A percentile compares a stretch with the other conserved stretches of the same genome.
Evolutionary conservation across 2,113 vertebrate species (phyloP).

Genomic region (Esox niger): DNA sequence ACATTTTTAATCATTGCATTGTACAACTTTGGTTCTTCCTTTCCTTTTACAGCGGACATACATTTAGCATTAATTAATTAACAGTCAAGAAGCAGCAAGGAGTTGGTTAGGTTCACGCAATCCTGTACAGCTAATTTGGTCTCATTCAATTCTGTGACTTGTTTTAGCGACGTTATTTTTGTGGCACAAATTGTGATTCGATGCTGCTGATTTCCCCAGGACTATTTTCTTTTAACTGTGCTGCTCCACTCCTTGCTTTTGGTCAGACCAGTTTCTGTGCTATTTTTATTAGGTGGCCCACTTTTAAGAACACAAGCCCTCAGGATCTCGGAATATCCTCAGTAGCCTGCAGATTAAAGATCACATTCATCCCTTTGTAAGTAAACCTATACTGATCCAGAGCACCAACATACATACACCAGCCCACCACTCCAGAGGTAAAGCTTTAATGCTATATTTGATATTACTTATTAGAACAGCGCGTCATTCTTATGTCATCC

Average conservation of each 20-base stretch:
- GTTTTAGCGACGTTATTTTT: constrained; percentile 5
- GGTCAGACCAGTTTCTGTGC: constrained; percentile 35
- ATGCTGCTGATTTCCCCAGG: neutral
- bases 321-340: constrained; percentile 43
- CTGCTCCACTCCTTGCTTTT: constrained; percentile 10
- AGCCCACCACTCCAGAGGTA: constrained; percentile 33
- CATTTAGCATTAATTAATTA: constrained; percentile 29
- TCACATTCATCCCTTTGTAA: too few relatives aligned
- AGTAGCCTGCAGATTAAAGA: constrained; percentile 35
- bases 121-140: constrained; percentile 10
- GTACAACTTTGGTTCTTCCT: constrained; percentile 49
- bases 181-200: constrained; percentile 6
- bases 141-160: neutral
- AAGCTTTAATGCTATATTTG: constrained; percentile 46
- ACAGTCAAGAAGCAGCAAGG: constrained; percentile 15
- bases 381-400: constrained; percentile 64
- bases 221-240: neutral
- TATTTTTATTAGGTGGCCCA: constrained; percentile 54
- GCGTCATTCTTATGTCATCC: constrained; percentile 25
- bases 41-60: constrained; percentile 48
- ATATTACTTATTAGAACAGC: constrained; percentile 13
- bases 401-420: constrained; percentile 53
- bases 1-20: constrained; percentile 55
- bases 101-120: neutral
- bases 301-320: constrained; percentile 51